phyloP scores from a whole-genome alignment of 2,113 vertebrate genomes.

The Chaetodon trifascialis region DNA sequence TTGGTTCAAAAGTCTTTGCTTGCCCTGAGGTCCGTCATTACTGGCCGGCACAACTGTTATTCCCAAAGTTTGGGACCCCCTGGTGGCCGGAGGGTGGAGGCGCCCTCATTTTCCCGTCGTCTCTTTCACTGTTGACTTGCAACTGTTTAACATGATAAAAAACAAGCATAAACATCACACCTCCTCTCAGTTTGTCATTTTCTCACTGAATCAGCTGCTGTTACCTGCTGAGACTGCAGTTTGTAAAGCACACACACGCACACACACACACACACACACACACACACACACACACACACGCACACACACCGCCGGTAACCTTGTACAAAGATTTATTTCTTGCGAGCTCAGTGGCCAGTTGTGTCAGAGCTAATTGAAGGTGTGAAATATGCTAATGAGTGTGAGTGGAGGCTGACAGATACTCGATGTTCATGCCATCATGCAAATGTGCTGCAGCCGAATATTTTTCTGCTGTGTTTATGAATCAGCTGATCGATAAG shows the following conservation, averaged over 20 bases:
- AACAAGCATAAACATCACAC: background rate
- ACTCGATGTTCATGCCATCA: slow-evolving; percentile 56
- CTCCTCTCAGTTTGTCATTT: slow-evolving; percentile 14
- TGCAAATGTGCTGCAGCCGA: slow-evolving; percentile 56
- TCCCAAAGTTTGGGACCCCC: too few relatives aligned
- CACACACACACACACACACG: slow-evolving; percentile 25
- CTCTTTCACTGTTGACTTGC: background rate
- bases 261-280: slow-evolving; percentile 25
- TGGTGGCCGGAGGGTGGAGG: background rate
- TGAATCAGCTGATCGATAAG: slow-evolving; percentile 61
- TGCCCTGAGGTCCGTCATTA: too few relatives aligned
- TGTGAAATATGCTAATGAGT: slow-evolving; percentile 57
- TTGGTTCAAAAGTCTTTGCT: too few relatives aligned
- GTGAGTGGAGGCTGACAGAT: slow-evolving; percentile 44
- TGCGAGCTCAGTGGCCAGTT: slow-evolving; percentile 61
- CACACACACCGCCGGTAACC: slow-evolving; percentile 40
- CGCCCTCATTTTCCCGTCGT: background rate
- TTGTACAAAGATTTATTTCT: slow-evolving; percentile 56
- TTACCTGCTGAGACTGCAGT: slow-evolving; percentile 59
- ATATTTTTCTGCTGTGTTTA: slow-evolving; percentile 55
- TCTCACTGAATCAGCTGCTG: slow-evolving; percentile 49
- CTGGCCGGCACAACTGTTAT: too few relatives aligned
- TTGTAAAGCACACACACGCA: slow-evolving; percentile 27
- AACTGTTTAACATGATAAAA: background rate
- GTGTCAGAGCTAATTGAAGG: slow-evolving; percentile 62